phyloP scores from a whole-genome alignment of 2,797 vertebrate species.

The Acanthurus tractus region DNA sequence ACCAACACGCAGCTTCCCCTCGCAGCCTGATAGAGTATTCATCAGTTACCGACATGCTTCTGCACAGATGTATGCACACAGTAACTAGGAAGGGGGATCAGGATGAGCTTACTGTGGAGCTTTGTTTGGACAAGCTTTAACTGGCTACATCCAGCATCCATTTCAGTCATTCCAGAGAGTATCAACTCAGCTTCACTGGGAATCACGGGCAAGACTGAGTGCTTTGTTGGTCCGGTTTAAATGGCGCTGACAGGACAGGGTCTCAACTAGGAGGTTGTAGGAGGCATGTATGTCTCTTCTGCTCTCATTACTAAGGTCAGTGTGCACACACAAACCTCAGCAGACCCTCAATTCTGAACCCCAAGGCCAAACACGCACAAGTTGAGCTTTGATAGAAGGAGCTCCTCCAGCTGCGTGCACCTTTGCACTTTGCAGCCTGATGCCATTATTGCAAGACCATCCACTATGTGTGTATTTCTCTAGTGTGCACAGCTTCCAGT shows the following conservation, averaged over 20 bases:
- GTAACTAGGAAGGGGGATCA: slow-evolving; percentile 29
- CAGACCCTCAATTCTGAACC: neutral
- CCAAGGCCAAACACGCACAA: neutral
- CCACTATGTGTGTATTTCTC: neutral
- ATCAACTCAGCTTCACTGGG: slow-evolving; percentile 49
- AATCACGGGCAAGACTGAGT: slow-evolving; percentile 43
- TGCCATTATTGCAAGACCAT: slow-evolving; percentile 17
- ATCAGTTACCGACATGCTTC: slow-evolving; percentile 21
- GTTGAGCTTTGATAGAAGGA: slow-evolving; percentile 31
- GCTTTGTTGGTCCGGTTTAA: slow-evolving; percentile 38
- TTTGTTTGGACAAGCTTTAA: slow-evolving; percentile 68
- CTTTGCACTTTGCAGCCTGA: slow-evolving; percentile 15
- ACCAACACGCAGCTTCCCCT: slow-evolving; percentile 31
- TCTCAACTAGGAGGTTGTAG: slow-evolving; percentile 20
- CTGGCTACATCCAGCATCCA: slow-evolving; percentile 39
- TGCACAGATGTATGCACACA: slow-evolving; percentile 6
- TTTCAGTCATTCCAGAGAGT: slow-evolving; percentile 49
- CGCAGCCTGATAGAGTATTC: slow-evolving; percentile 21
- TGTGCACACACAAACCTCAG: neutral
- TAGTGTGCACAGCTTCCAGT: neutral
- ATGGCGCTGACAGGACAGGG: slow-evolving; percentile 19
- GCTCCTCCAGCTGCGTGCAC: slow-evolving; percentile 20
- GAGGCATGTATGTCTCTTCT: slow-evolving; percentile 18
- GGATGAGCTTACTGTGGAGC: slow-evolving; percentile 45
- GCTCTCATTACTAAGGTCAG: slow-evolving; percentile 6